Conservation (phyloP, 2,888 invertebrate genomes). For the Scaptomyza tumidula region DNA sequence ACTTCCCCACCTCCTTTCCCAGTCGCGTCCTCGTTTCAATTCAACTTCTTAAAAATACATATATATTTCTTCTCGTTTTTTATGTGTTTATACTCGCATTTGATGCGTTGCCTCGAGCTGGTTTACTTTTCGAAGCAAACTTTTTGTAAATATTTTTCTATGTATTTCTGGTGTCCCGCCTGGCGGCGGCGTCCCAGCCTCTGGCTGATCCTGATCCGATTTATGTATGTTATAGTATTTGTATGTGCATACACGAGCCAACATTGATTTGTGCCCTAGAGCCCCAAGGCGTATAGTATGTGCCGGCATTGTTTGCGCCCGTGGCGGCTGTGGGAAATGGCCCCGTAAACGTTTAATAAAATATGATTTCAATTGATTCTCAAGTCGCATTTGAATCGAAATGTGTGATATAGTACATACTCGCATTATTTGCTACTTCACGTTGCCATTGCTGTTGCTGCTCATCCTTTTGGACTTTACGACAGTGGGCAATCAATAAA, state of each 20-base stretch:
- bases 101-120: slow-evolving; percentile 63
- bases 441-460: slow-evolving; percentile 1
- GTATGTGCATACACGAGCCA: slow-evolving; percentile 41
- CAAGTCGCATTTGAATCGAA: slow-evolving; percentile 70
- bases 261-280: slow-evolving; percentile 50
- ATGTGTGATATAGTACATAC: slow-evolving; percentile 44
- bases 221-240: slow-evolving; percentile 48
- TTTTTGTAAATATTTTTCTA: slow-evolving; percentile 74
- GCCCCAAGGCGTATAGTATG: slow-evolving; percentile 30
- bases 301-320: slow-evolving; percentile 49
- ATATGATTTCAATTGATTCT: slow-evolving; percentile 77
- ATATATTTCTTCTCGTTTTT: slow-evolving; percentile 22
- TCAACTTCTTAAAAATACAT: slow-evolving; percentile 22
- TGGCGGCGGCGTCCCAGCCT: slow-evolving; percentile 17
- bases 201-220: slow-evolving; percentile 56
- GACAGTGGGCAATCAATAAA: slow-evolving; percentile 68
- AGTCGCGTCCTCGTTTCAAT: slow-evolving; percentile 23
- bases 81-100: slow-evolving; percentile 66
- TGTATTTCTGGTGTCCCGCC: slow-evolving; percentile 46
- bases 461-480: slow-evolving; percentile 26
- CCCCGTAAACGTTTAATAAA: slow-evolving; percentile 76
- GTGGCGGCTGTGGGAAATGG: slow-evolving; percentile 73
- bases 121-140: slow-evolving; percentile 58
- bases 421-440: slow-evolving; percentile 39
- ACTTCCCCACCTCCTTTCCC: slow-evolving; percentile 25